phyloP scores from a whole-genome alignment of 2,888 invertebrate genomes.

The Hemithea aestivaria region DNA sequence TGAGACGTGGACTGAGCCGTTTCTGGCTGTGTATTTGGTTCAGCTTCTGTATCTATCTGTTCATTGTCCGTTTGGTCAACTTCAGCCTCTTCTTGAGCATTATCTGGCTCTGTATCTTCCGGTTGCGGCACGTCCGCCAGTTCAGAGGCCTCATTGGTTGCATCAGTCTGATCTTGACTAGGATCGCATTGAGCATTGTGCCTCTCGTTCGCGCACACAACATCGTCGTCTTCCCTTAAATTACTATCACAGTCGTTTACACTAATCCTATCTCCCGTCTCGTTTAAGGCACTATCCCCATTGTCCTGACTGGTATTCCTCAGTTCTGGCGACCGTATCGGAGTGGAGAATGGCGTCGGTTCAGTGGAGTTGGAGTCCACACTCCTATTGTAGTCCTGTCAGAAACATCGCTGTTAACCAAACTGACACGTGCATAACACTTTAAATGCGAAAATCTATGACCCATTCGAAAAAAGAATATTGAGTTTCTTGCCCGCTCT shows the following conservation, averaged over 20 bases:
- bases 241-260: constrained; percentile 73
- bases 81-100: neutral
- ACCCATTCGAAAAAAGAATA: neutral
- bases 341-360: constrained; percentile 62
- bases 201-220: constrained; percentile 61
- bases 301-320: constrained; percentile 19
- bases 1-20: no score
- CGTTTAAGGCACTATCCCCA: constrained; percentile 20
- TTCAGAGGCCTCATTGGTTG: neutral
- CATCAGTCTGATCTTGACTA: constrained; percentile 39
- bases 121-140: no score
- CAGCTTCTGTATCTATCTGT: no score
- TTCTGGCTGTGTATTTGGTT: no score
- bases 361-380: constrained; percentile 58
- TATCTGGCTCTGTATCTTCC: constrained; percentile 12
- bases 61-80: no score
- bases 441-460: constrained; percentile 18
- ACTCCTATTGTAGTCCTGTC: constrained; percentile 70
- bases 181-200: constrained; percentile 50
- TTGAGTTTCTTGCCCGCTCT: no score
- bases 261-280: constrained; percentile 55
- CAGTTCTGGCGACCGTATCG: constrained; percentile 55
- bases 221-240: constrained; percentile 76
- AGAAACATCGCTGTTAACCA: constrained; percentile 46
- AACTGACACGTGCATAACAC: constrained; percentile 54